Evolutionary conservation across 2,113 vertebrate genomes (phyloP), one percentile per base, ranked within the genome.

Genomic region (Archocentrus centrarchus): DNA sequence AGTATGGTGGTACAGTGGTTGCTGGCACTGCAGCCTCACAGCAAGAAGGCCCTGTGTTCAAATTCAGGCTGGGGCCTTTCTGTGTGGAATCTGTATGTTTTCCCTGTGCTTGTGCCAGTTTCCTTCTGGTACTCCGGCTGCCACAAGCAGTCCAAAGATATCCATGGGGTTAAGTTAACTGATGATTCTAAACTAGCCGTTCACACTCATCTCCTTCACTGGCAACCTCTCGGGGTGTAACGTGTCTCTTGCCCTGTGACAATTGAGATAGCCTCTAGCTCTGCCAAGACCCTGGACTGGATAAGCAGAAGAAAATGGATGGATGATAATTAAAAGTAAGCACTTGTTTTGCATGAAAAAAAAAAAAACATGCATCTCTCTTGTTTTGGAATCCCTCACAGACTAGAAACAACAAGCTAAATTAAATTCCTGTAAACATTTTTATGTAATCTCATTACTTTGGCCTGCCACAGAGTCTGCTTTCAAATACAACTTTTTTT

Each of bases 361-460:
- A 27, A 27, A 2, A 70, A 70, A 70, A 4, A 15, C 44, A 11
- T 13, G 66, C 6, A 53, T 27, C 27, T 53, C 47, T 53, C 47
- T 32, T 53, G 17, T 73, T 73, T 73, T 0, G 0, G 66, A 73
- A 73, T 27, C 27, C 44, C 66, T 53, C 66, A 0, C 13, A 17
- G 66, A 73, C 68, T 53, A 20, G 68, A 53, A n/a, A 32, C 6
- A 53, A 73, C 68, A 53, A 73, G n/a, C 47, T 32, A 73, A 73
- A 44, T 53, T 32, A 30, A 20, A 2, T 32, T 32, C 47, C 11
- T n/a, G 27, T 18, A 70, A 70, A 70, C 3, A 50, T 50, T 7
- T 73, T n/a, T 5, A 32, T 53, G 24, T 53, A 70, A 50, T 17
- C 47, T 32, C 47, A n/a, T 73, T 73, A 73, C 66, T n/a, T 73